phyloP scores from a whole-genome alignment of 2,113 vertebrate species.

The Hippoglossus stenolepis region DNA sequence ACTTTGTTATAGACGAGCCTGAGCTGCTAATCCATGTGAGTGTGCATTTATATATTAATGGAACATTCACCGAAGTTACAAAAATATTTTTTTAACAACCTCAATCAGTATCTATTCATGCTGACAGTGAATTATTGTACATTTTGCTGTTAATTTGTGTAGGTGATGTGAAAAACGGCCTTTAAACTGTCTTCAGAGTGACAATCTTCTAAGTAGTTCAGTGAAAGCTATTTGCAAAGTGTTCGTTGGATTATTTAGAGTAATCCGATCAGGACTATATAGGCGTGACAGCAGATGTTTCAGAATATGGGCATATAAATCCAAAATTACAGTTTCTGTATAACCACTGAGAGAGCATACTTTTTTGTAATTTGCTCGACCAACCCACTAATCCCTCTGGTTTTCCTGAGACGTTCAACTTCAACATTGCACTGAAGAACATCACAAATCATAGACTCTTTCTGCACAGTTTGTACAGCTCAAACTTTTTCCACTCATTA shows the following conservation, averaged over 20 bases:
- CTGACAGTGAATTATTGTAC: not conserved
- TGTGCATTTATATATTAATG: no score
- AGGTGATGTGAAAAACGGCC: no score
- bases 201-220: not conserved
- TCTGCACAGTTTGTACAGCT: constrained; percentile 9
- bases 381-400: not conserved
- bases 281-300: not conserved
- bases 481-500: constrained; percentile 45
- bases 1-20: no score
- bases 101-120: no score
- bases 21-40: no score
- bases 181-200: not conserved
- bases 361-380: constrained; percentile 3
- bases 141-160: not conserved
- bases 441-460: constrained; percentile 4
- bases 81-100: no score
- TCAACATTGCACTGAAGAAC: not conserved
- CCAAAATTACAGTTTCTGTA: not conserved
- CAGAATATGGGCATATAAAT: not conserved
- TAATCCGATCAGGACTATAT: not conserved
- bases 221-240: not conserved
- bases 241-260: constrained; percentile 4
- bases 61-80: no score
- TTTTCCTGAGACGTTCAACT: not conserved
- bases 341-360: not conserved